Evolutionary conservation across 2,113 vertebrate species (phyloP).

Genomic region (Craseonycteris thonglongyai): DNA sequence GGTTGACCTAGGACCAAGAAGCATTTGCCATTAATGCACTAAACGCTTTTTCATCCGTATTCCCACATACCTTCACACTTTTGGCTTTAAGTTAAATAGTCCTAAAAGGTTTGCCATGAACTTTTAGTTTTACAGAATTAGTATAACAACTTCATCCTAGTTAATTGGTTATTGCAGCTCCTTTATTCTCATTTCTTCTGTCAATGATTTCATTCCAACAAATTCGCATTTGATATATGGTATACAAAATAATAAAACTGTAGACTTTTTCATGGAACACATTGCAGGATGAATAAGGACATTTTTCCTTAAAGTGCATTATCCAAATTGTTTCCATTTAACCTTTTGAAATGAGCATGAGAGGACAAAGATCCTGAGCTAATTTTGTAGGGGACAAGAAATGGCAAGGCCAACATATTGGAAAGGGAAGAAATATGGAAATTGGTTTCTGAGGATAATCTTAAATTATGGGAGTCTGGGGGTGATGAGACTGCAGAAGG

Average conservation of each 20-base stretch:
- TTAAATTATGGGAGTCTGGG: not conserved
- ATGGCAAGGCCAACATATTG: not conserved
- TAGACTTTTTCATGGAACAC: not conserved
- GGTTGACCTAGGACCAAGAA: not conserved
- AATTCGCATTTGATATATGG: slow-evolving; percentile 23
- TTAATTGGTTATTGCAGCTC: not conserved
- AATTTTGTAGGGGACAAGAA: not conserved
- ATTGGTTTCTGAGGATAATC: not conserved
- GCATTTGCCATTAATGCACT: not conserved
- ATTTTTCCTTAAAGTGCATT: not conserved
- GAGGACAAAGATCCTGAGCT: not conserved
- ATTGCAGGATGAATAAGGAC: not conserved
- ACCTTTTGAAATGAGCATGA: not conserved
- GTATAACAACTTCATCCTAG: not conserved
- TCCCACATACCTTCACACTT: not conserved
- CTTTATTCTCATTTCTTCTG: slow-evolving; percentile 40
- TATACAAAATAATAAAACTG: slow-evolving; percentile 38
- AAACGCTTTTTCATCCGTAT: not conserved
- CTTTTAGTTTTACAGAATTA: not conserved
- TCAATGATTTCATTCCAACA: slow-evolving; percentile 20
- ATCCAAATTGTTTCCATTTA: slow-evolving; percentile 29
- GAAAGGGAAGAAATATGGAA: not conserved
- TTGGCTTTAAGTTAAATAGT: not conserved
- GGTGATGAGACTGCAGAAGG: not conserved
- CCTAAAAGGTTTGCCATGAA: slow-evolving; percentile 14